phyloP scores from a whole-genome alignment of 2,888 invertebrate genomes.

The Eupithecia exiguata region DNA sequence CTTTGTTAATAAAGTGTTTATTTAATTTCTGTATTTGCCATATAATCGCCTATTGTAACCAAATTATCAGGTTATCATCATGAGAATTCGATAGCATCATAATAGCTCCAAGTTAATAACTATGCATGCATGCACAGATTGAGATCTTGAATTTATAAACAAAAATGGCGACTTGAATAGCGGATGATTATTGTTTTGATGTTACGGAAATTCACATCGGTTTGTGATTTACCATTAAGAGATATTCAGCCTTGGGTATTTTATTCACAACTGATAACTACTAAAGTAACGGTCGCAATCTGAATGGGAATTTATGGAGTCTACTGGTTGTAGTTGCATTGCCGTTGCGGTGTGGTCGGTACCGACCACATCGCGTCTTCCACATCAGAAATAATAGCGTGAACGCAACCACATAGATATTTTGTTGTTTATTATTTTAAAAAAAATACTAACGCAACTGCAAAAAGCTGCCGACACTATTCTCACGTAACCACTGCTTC shows the following conservation, averaged over 20 bases:
- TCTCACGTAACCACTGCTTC: too few species aligned
- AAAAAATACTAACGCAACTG: too few species aligned
- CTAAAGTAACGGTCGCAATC: neutral
- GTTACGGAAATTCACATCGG: constrained; percentile 31
- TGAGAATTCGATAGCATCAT: constrained; percentile 43
- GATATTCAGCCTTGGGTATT: constrained; percentile 7
- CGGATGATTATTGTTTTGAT: constrained; percentile 29
- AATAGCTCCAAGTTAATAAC: constrained; percentile 26
- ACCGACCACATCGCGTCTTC: too few species aligned
- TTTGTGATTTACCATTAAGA: constrained; percentile 10
- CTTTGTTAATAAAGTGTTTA: too few species aligned
- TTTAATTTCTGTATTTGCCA: constrained; percentile 7
- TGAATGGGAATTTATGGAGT: neutral
- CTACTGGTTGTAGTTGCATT: too few species aligned
- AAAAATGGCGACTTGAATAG: constrained; percentile 29
- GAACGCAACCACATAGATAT: too few species aligned
- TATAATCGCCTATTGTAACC: constrained; percentile 37
- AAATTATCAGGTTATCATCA: constrained; percentile 33
- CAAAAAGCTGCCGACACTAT: too few species aligned
- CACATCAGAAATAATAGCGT: too few species aligned
- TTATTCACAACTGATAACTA: neutral
- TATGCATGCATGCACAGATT: constrained; percentile 42
- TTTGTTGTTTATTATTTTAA: too few species aligned
- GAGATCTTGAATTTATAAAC: constrained; percentile 33
- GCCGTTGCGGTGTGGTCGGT: too few species aligned